Conservation (phyloP, 2,113 vertebrate species). For the Suricata suricatta region DNA sequence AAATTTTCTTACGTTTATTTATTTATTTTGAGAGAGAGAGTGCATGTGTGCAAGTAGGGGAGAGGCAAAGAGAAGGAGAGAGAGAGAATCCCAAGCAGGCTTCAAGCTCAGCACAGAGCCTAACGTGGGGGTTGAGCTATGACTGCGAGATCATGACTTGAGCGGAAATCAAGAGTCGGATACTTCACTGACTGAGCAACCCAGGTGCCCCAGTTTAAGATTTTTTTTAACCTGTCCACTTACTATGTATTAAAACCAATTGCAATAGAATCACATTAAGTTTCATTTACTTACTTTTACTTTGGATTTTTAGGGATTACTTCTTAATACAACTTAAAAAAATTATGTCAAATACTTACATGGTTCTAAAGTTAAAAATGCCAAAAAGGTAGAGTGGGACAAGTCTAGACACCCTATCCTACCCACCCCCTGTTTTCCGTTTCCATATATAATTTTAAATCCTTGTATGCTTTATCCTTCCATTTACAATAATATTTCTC, state of each 20-base stretch:
- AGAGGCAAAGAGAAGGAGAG: too few species aligned
- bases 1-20: background rate
- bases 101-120: too few species aligned
- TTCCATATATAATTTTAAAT: background rate
- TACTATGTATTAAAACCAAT: background rate
- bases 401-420: background rate
- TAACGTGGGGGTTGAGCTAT: too few species aligned
- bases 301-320: background rate
- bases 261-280: background rate
- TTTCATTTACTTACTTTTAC: background rate
- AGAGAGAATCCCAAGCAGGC: too few species aligned
- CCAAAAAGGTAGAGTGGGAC: background rate
- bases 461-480: background rate
- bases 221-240: background rate
- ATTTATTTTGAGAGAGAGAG: too few species aligned
- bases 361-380: background rate
- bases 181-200: too few species aligned
- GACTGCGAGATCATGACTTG: too few species aligned
- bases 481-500: background rate
- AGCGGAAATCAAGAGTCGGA: too few species aligned
- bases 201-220: background rate
- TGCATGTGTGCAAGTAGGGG: too few species aligned
- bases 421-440: background rate
- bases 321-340: slow-evolving; percentile 23
- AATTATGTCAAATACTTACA: background rate